Percentiles rank a stretch among this genome's conserved stretches.
Evolutionary conservation across 2,797 vertebrate genomes (phyloP).

Genomic region (Cyprinella venusta): DNA sequence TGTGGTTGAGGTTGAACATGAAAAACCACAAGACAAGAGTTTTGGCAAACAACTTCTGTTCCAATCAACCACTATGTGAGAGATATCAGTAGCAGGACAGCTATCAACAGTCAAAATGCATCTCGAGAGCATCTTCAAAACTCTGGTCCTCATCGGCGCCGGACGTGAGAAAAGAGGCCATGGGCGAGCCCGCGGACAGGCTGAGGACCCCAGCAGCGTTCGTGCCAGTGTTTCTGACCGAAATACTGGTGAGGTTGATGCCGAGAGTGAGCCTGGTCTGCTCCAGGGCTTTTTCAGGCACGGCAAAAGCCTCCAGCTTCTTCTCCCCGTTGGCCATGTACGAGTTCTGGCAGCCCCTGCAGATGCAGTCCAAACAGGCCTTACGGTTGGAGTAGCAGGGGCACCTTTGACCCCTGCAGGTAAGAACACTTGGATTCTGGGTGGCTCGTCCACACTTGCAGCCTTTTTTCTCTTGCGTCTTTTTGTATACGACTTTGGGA

Average conservation of each 20-base stretch:
- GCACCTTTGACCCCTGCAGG: conserved; percentile 97
- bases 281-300: conserved; percentile 98
- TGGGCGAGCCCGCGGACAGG: conserved; percentile 85
- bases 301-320: conserved; percentile 98
- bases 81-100: conserved; percentile 25
- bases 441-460: conserved; percentile 98
- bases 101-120: conserved; percentile 95
- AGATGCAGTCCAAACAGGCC: conserved; percentile 98
- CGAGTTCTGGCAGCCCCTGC: conserved; percentile 99
- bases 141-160: conserved; percentile 91
- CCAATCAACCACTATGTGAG: conserved; percentile 78
- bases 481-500: conserved; percentile 97
- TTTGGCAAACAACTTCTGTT: conserved; percentile 75
- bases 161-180: conserved; percentile 90
- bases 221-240: conserved; percentile 80
- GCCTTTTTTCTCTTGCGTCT: conserved; percentile 97
- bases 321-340: conserved; percentile 99
- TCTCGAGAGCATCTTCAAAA: conserved; percentile 94
- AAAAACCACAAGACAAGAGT: conserved; percentile 86
- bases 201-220: conserved; percentile 85
- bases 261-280: conserved; percentile 97
- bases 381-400: conserved; percentile 99
- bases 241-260: conserved; percentile 98
- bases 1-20: conserved; percentile 78
- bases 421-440: conserved; percentile 99